Conservation (phyloP, 2,888 invertebrate species). For the Spialia ferax region DNA sequence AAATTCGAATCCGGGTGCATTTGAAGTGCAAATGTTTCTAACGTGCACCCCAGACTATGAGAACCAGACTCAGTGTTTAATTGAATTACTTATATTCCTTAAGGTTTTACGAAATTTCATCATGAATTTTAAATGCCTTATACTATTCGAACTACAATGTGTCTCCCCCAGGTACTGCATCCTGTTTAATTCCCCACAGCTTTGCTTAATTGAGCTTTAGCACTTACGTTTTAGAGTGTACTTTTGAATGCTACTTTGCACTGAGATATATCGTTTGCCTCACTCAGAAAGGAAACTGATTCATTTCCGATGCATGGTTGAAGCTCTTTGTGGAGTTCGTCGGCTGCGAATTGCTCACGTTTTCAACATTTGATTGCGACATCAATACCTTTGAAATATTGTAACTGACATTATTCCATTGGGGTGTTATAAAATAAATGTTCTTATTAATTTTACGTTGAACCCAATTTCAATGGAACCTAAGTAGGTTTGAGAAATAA, state of each 20-base stretch:
- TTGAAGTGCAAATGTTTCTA: conserved; percentile 42
- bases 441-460: conserved; percentile 34
- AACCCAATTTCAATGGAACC: conserved; percentile 41
- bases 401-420: conserved; percentile 43
- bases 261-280: conserved; percentile 77
- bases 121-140: conserved; percentile 66
- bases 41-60: conserved; percentile 46
- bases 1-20: conserved; percentile 2
- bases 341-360: conserved; percentile 81
- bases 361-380: conserved; percentile 83
- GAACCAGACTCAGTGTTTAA: conserved; percentile 44
- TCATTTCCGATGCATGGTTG: conserved; percentile 85
- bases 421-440: conserved; percentile 39
- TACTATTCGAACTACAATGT: conserved; percentile 59
- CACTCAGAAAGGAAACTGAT: conserved; percentile 83
- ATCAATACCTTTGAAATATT: conserved; percentile 69
- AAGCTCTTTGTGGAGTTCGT: conserved; percentile 83
- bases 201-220: conserved; percentile 59
- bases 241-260: conserved; percentile 60
- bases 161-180: conserved; percentile 61
- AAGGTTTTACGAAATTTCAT: conserved; percentile 59
- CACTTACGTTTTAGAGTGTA: conserved; percentile 57
- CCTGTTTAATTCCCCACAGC: conserved; percentile 59
- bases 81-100: conserved; percentile 62
- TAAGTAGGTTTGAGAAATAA: conserved; percentile 43